Conservation (phyloP, 1,140 invertebrate genomes). For the Tetranychus urticae region DNA sequence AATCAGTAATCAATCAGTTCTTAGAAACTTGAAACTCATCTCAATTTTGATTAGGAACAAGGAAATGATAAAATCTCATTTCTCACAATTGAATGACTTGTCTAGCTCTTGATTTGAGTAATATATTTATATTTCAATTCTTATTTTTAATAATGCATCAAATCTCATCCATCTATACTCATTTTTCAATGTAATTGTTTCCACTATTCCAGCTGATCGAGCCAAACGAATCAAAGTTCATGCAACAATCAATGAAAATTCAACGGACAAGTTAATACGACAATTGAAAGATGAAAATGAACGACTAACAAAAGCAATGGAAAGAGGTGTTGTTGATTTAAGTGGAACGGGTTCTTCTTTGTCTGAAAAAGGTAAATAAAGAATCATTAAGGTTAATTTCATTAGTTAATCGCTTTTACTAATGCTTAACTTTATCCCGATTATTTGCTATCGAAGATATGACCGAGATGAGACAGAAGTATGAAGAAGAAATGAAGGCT, state of each 20-base stretch:
- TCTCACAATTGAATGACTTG: too few species aligned
- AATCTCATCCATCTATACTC: not conserved
- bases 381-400: not conserved
- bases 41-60: too few species aligned
- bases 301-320: constrained; percentile 23
- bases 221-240: constrained; percentile 33
- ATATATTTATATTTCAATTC: not conserved
- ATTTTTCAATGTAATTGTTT: not conserved
- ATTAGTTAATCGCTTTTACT: not conserved
- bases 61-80: too few species aligned
- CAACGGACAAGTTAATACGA: constrained; percentile 30
- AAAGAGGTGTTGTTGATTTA: constrained; percentile 12
- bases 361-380: not conserved
- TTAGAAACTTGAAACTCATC: too few species aligned
- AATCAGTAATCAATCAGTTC: too few species aligned
- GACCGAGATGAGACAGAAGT: constrained; percentile 19
- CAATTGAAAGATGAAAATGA: constrained; percentile 36
- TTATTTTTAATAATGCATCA: not conserved
- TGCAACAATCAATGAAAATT: constrained; percentile 31
- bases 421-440: not conserved
- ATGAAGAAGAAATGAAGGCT: constrained; percentile 27
- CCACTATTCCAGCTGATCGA: constrained; percentile 24
- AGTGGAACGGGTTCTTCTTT: not conserved
- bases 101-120: not conserved
- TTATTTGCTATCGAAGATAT: constrained; percentile 15